Evolutionary conservation across 2,113 vertebrate species (phyloP), one percentile per base, ranked within the genome.

Genomic region (Lamprologus tigripictilis): DNA sequence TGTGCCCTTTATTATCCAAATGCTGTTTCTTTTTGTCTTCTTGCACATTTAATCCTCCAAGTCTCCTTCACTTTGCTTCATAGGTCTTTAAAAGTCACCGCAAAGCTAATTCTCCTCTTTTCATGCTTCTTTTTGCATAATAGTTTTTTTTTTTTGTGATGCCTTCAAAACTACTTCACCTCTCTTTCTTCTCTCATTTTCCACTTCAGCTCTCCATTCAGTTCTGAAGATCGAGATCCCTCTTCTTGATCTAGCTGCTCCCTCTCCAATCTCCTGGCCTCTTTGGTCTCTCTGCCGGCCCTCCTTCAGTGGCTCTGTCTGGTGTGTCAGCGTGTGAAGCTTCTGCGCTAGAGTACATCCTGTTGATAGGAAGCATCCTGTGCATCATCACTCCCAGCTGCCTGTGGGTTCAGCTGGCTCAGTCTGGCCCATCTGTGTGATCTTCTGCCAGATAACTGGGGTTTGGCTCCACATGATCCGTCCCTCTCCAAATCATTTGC

Each of bases 381-480:
- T 94, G 95, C 93, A 93, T 95, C 94, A 93, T 94, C 93, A 92
- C 93, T 92, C 92, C 92, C 94, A 95, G 95, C 95, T 96, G 95
- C 95, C 95, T 89, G 90, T 93, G 94, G 94, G 93, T 95, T 96
- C 94, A 95, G 94, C 94, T 93, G 94, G 92, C 93, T 94, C 94
- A 89, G 94, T 88, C 91, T 89, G 92, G 92, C 94, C 95, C 96
- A 96, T 96, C 96, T 96, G 96, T 96, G 95, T 96, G 95, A 96
- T 96, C 92, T 79, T 88, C 92, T 96, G 96, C 96, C 96, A 97
- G 95, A 96, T 95, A 94, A 93, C 94, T 95, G 92, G 90, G 90
- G 93, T 93, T 94, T 94, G 94, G 93, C 95, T 91, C 88, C 7
- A 80, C 89, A 86, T 76, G 90, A 93, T 82, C 91, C 55, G 9